Evolutionary conservation across 2,113 vertebrate genomes (phyloP), one percentile per base, ranked within the genome.

Genomic region (Machaerirhynchus nigripectus): DNA sequence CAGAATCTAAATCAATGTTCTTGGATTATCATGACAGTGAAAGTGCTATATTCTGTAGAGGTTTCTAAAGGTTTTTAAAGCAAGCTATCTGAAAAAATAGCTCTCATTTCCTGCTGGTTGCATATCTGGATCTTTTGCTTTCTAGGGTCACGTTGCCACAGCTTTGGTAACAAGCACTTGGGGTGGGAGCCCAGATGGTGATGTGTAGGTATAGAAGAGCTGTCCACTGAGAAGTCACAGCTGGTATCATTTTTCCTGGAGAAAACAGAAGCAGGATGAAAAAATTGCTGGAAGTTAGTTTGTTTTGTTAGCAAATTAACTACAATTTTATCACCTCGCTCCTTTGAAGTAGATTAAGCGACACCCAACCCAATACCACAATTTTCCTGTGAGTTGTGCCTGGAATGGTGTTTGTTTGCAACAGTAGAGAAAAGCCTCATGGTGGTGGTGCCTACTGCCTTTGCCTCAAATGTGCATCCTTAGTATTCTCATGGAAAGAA

Each of bases 321-420:
- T 75, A 11, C 12, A 37, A 3, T 64, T 65, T 35, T 39, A 33
- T 49, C 42, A 40, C 17, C 14, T 73, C 1, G 0, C 1, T 10
- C 15, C 42, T 84, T 30, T 53, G 20, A 55, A 74, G 52, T 8
- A 52, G 4, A 18, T 47, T 27, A 52, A 60, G 31, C 1, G 2
- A 64, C 13, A 15, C 5, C 8, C 35, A 42, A 7, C 31, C 24
- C 11, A 46, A 13, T 17, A 16, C 8, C 14, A 15, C 49, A 33
- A 50, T 52, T 82, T 78, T 74, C 18, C 28, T 53, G 28, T 27
- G 49, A 13, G 12, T 31, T 76, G 28, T 71, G 24, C 23, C 16
- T 65, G 21, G 5, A 52, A 13, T 24, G 18, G n/a, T 1, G 0
- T 64, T 49, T 75, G 4, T 53, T 85, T 40, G n/a, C 55, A 12